Base-by-base conservation (phyloP, 1,140 invertebrate genomes). In the Himalopsyche phryganea region DNA sequence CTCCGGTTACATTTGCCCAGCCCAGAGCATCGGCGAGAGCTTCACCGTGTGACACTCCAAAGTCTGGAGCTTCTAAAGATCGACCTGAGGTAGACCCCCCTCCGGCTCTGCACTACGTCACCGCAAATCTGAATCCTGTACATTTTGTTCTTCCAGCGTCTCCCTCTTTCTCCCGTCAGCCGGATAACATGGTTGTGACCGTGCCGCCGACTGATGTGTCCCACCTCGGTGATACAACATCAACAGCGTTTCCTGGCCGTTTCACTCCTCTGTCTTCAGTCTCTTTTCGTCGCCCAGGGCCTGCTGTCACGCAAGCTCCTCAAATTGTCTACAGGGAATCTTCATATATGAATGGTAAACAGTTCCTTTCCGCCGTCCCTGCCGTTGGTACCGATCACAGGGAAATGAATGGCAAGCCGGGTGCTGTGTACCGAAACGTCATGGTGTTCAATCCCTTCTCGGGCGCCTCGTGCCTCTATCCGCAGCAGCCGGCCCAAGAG, bases 291-390 rank as follows among this genome's bases (percentile, higher is more conserved):
- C 71, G 72, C 6, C 67, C 69, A 5, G 69, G 71, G 6, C 74
- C 73, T 45, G 70, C 73, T 6, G 71, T 75, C 13, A 73, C 71
- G n/a, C 71, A 74, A 60, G 75, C 73, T 38, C 74, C 74, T 49
- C 75, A 76, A 56, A 74, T 75, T 51, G 71, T 76, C 52, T 77
- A 77, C 63, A 66, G 71, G 61, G 75, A 77, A 65, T 73, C 73
- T 70, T 70, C 76, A 5, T 74, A 68, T 35, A 65, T 74, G 47
- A 69, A 74, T 60, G 72, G 71, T 6, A 77, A 77, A 55, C 70
- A 68, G 32, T 76, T 74, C 48, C 67, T 76, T 38, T 68, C 72
- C 33, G 71, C 63, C 62, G 67, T 74, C 50, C 74, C 73, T 11
- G 50, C 71, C 19, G 60, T 71, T 2, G 60, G 72, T 0, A 3